These are phyloP conservation scores for Xestia rhomboidea DNA, from an alignment of 2,888 invertebrate genomes.

Conservation along the genomic window DNA sequence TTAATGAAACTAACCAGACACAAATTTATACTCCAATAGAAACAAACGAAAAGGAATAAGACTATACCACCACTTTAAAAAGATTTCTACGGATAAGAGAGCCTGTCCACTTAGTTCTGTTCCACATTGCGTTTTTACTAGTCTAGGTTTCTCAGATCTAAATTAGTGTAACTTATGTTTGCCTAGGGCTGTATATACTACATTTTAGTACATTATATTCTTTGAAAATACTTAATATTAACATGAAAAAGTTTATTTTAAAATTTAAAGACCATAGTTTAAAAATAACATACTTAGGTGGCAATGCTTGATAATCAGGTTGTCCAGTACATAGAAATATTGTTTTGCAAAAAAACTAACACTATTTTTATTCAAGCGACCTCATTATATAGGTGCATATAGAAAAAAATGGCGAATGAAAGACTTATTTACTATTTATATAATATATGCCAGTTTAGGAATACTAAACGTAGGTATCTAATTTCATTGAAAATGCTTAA, in stretches of 20 bases:
- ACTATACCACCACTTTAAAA: constrained; percentile 15
- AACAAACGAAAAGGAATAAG: background rate
- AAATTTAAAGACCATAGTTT: background rate
- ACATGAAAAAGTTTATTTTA: constrained; percentile 20
- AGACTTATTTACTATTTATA: constrained; percentile 24
- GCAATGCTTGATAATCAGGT: constrained; percentile 8
- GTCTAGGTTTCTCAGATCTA: constrained; percentile 42
- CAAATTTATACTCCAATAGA: too few relatives aligned
- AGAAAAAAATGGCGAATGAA: background rate
- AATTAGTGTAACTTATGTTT: constrained; percentile 34
- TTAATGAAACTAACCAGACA: too few relatives aligned
- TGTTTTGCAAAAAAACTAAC: background rate
- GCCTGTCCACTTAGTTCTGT: constrained; percentile 15
- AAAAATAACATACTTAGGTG: constrained; percentile 8
- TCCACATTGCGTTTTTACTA: constrained; percentile 31
- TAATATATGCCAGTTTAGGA: constrained; percentile 24
- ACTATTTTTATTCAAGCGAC: background rate
- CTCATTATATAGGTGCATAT: background rate
- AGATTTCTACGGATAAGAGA: background rate
- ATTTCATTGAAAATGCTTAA: constrained; percentile 33
- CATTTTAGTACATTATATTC: constrained; percentile 27
- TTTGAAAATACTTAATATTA: constrained; percentile 34
- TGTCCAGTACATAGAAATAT: background rate
- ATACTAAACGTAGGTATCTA: constrained; percentile 1
- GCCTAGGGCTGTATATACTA: constrained; percentile 24